Conservation (phyloP, 2,888 invertebrate genomes). For the Cheilosia pagana region DNA sequence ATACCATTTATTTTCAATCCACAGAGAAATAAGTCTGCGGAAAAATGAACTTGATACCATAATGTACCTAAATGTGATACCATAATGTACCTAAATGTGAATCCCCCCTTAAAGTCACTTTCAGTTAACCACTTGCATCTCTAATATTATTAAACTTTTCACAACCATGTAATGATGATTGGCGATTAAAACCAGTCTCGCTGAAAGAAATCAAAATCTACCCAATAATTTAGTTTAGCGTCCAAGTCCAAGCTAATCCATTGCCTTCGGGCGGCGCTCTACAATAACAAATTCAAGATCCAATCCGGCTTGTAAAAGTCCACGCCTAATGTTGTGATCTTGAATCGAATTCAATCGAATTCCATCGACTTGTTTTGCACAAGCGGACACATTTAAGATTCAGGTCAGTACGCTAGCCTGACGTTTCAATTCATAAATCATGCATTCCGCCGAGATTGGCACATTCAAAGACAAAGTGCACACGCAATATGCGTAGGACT, state of each 20-base stretch:
- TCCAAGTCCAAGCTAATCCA: conserved; percentile 3
- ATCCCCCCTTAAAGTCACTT: not conserved
- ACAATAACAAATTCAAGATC: conserved; percentile 8
- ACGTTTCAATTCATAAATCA: conserved; percentile 51
- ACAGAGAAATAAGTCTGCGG: too few species aligned
- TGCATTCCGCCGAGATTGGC: conserved; percentile 9
- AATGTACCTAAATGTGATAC: too few species aligned
- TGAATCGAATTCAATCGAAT: conserved; percentile 39
- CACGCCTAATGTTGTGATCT: conserved; percentile 28
- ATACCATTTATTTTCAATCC: too few species aligned
- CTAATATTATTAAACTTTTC: conserved; percentile 3
- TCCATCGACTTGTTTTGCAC: conserved; percentile 13
- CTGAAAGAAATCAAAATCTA: conserved; percentile 1
- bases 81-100: too few species aligned
- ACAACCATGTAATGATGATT: not conserved
- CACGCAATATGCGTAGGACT: conserved; percentile 20
- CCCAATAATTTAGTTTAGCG: conserved; percentile 3
- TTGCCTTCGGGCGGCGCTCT: conserved; percentile 2
- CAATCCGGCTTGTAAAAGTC: conserved; percentile 1
- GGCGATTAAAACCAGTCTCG: conserved; percentile 25
- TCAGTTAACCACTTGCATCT: conserved; percentile 6
- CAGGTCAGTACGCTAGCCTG: conserved; percentile 30
- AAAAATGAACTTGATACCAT: too few species aligned
- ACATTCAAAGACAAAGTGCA: not conserved
- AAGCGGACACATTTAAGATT: conserved; percentile 19